phyloP scores from a whole-genome alignment of 2,113 vertebrate species.

The Cynocephalus volans region DNA sequence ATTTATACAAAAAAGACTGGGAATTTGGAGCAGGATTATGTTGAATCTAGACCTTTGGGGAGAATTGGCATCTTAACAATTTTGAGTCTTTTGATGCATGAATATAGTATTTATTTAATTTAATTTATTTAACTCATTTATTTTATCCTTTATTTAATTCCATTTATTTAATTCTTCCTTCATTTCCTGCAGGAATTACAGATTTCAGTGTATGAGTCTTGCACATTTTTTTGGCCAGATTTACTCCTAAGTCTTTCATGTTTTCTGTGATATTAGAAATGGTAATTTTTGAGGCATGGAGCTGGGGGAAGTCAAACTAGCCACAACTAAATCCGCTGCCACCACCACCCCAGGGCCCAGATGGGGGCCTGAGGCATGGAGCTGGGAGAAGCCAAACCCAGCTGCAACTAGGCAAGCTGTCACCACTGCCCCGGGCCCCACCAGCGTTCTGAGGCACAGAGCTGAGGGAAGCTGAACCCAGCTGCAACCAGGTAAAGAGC shows the following conservation, averaged over 20 bases:
- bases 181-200: neutral
- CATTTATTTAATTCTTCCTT: neutral
- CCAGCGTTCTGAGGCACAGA: no score
- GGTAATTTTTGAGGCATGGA: neutral
- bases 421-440: no score
- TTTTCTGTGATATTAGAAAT: slow-evolving; percentile 12
- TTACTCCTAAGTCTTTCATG: neutral
- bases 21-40: neutral
- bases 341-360: no score
- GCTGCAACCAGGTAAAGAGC: no score
- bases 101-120: neutral
- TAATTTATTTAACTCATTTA: neutral
- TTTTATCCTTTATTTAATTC: no score
- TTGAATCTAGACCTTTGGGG: neutral
- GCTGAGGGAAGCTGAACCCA: no score
- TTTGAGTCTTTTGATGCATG: neutral
- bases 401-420: no score
- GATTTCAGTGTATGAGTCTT: neutral
- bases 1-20: neutral
- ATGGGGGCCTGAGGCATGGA: no score
- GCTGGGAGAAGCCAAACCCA: no score
- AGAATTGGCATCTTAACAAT: neutral
- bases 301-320: no score
- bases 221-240: neutral
- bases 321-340: no score